A percentile compares a stretch with the other conserved stretches of the same genome.
Evolutionary conservation across 2,113 vertebrate genomes (phyloP).

Genomic region (Cavia porcellus): DNA sequence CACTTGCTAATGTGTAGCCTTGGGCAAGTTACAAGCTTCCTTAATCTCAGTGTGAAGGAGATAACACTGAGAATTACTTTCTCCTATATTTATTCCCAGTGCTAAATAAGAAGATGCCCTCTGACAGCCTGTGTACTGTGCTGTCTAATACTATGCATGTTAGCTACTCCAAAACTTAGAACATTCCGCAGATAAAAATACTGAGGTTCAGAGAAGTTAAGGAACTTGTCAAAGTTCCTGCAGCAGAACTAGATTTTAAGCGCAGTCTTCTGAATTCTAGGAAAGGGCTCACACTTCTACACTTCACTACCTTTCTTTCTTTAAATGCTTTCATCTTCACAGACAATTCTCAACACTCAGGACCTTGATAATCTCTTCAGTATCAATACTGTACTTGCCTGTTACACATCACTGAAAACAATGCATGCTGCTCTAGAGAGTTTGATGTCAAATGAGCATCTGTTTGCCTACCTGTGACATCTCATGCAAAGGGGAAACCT

Average conservation of each 20-base stretch:
- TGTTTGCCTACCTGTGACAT: accelerated
- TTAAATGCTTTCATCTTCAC: not conserved
- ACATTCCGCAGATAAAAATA: not conserved
- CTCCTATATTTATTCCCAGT: not conserved
- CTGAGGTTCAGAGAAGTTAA: not conserved
- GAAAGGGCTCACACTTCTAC: not conserved
- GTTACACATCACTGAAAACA: accelerated
- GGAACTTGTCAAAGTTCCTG: not conserved
- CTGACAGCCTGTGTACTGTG: not conserved
- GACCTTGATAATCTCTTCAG: too few relatives aligned
- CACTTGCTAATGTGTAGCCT: not conserved
- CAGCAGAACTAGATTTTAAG: not conserved
- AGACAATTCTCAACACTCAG: accelerated
- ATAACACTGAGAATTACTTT: not conserved
- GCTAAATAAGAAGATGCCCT: not conserved
- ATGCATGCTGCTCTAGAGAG: not conserved
- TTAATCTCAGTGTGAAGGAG: not conserved
- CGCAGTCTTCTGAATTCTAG: not conserved
- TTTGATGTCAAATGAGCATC: accelerated
- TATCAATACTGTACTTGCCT: not conserved
- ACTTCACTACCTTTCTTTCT: not conserved
- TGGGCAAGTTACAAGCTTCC: not conserved
- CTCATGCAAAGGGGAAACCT: not conserved
- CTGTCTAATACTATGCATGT: accelerated
- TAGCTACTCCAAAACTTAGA: not conserved